These are phyloP conservation scores for Elymnias hypermnestra DNA, from an alignment of 1,140 invertebrate species.

Conservation along the genomic window DNA sequence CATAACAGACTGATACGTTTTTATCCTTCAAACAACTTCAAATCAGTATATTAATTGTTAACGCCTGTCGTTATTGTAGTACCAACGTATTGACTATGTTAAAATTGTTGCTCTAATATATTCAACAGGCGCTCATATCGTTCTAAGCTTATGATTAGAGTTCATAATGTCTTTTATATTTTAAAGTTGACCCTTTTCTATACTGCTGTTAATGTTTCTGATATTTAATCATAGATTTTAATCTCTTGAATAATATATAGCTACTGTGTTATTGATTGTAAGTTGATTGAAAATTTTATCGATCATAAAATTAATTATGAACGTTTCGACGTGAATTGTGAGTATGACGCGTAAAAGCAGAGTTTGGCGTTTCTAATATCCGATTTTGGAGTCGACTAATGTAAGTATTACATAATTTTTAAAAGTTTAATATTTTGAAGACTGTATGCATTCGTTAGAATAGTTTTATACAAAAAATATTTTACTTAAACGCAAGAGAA, in stretches of 20 bases:
- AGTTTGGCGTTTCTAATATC: conserved; percentile 3
- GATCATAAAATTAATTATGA: conserved; percentile 12
- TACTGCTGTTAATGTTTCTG: conserved; percentile 46
- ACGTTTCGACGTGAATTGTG: conserved; percentile 8
- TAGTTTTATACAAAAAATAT: too few relatives aligned
- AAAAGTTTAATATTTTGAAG: too few relatives aligned
- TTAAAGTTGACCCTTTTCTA: conserved; percentile 46
- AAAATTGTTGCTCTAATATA: conserved; percentile 41
- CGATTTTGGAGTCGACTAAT: conserved; percentile 9
- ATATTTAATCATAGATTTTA: conserved; percentile 32
- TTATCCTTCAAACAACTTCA: conserved; percentile 15
- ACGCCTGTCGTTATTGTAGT: conserved; percentile 28
- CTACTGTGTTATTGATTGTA: conserved; percentile 8
- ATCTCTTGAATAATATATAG: background rate
- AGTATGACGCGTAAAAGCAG: conserved; percentile 10
- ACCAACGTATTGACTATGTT: conserved; percentile 17
- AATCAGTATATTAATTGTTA: conserved; percentile 11
- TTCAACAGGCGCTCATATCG: conserved; percentile 57
- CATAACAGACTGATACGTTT: conserved; percentile 43
- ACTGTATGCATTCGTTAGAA: too few relatives aligned
- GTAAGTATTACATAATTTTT: conserved; percentile 13
- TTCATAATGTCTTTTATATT: conserved; percentile 41
- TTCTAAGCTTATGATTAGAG: conserved; percentile 26
- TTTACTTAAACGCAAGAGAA: too few relatives aligned
- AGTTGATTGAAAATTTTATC: conserved; percentile 9